A percentile compares a stretch with the other conserved stretches of the same genome.
These are phyloP conservation scores for Macrosteles quadrilineatus DNA, from an alignment of 1,140 invertebrate genomes.

Conservation along the genomic window DNA sequence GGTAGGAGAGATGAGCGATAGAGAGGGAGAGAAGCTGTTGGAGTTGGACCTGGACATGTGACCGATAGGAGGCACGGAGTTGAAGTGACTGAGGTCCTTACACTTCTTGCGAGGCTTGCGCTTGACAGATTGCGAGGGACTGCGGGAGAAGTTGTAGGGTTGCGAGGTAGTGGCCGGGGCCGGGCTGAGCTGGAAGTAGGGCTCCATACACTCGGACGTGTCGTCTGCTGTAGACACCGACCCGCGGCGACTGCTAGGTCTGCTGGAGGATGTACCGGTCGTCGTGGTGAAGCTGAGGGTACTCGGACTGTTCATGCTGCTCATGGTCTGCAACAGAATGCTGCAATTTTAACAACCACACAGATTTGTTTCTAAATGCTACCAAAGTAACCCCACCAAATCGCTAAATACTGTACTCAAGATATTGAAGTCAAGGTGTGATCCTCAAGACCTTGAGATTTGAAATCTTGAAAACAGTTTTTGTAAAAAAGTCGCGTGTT, in stretches of 20 bases:
- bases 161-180: neutral
- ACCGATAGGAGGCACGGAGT: constrained; percentile 15
- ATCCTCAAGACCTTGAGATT: no score
- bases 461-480: no score
- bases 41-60: constrained; percentile 14
- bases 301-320: neutral
- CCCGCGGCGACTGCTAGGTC: neutral
- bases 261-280: neutral
- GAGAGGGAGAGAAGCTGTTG: constrained; percentile 3
- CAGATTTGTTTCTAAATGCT: no score
- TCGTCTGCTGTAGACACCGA: neutral
- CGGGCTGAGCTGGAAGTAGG: constrained; percentile 11
- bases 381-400: no score
- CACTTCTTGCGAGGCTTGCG: constrained; percentile 9
- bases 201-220: neutral
- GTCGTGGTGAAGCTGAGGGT: neutral
- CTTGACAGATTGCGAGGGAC: constrained; percentile 16
- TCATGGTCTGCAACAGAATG: no score
- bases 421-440: no score
- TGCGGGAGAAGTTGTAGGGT: neutral
- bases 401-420: no score
- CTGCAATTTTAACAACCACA: no score
- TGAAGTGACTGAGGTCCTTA: constrained; percentile 13
- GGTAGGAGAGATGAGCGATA: constrained; percentile 7
- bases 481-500: no score